Base-by-base conservation (phyloP, 2,888 invertebrate genomes). In the Apodemia hepburni region DNA sequence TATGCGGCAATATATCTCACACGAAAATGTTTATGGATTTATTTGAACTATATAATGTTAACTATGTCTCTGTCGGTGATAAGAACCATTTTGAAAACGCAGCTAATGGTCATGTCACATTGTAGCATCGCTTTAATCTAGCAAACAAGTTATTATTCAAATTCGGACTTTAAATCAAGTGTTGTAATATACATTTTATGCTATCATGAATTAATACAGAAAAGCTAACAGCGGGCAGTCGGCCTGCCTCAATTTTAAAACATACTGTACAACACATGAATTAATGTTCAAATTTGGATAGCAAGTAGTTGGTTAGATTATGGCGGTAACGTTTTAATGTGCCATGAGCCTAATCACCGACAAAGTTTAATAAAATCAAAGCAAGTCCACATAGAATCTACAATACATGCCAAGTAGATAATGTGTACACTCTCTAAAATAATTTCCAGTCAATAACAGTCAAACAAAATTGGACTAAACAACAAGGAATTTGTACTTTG, bases 401-500 rank as follows among this genome's bases (percentile, higher is more conserved):
- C 66, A 58, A 63, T 70, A 65, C 66, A 64, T 42, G 42, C 42
- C 42, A 73, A 69, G 69, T 69, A 73, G 73, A 70, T 74, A 75
- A 42, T 42, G 42, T 71, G 73, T 73, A 76, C 77, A 76, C 75
- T 75, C 76, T 75, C 80, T 88, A 89, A 89, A 90, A 85, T 87
- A 89, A 90, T 90, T 89, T 89, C 81, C 84, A 88, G 85, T 86
- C 81, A 84, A 85, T 87, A 90, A 91, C 91, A 90, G 84, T 87
- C 81, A 91, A 91, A 90, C 87, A 91, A 90, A 91, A 92, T 92
- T 92, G 90, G 90, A 92, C 92, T 92, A 92, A 92, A 92, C 91
- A 92, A 92, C 92, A 92, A 92, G 92, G 87, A 89, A 92, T 92
- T 92, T 92, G 92, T 92, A 92, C 92, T 92, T 92, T 92, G 92